Conservation (phyloP, 2,888 invertebrate genomes). For the Aromia moschata region DNA sequence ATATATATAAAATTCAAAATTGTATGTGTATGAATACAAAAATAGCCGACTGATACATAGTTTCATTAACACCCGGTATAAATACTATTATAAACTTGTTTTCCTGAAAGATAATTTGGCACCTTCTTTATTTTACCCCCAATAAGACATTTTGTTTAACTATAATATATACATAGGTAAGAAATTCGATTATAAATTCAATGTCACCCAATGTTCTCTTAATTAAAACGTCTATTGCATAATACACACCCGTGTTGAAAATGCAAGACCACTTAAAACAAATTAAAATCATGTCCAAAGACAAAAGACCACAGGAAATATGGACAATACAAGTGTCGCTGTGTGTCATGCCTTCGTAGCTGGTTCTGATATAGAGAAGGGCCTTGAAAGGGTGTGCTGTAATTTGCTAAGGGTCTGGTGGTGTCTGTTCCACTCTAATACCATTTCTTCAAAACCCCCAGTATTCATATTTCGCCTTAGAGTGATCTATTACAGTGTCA, state of each 20-base stretch:
- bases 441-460: conserved; percentile 49
- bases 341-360: conserved; percentile 48
- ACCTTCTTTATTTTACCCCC: too few species aligned
- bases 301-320: conserved; percentile 54
- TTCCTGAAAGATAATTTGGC: too few species aligned
- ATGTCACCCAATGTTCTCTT: not conserved
- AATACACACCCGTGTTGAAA: not conserved
- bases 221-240: conserved; percentile 19
- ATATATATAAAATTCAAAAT: too few species aligned
- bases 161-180: too few species aligned
- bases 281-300: conserved; percentile 55
- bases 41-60: too few species aligned
- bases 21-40: too few species aligned
- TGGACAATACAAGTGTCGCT: conserved; percentile 56
- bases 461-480: too few species aligned
- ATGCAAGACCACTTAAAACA: conserved; percentile 45
- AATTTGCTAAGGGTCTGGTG: conserved; percentile 8
- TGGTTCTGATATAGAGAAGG: conserved; percentile 11
- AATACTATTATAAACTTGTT: too few species aligned
- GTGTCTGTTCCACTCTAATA: conserved; percentile 47
- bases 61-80: too few species aligned
- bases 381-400: conserved; percentile 8
- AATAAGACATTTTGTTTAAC: too few species aligned
- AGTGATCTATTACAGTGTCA: too few species aligned
- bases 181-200: not conserved